Conservation (phyloP, 2,113 vertebrate genomes). For the Saccopteryx bilineata region DNA sequence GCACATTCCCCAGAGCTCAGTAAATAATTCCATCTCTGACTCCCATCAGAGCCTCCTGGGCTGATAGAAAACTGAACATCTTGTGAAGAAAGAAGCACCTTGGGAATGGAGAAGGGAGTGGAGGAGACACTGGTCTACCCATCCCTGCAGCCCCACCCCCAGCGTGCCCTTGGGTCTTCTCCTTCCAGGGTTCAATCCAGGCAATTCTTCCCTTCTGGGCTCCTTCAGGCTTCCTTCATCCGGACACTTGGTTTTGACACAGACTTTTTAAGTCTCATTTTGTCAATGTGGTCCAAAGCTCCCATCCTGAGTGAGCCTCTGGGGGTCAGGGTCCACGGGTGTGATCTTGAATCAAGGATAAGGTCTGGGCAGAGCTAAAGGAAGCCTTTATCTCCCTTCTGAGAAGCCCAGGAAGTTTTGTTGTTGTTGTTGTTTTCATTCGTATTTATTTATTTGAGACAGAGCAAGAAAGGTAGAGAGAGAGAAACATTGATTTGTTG, state of each 20-base stretch:
- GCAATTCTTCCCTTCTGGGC: not conserved
- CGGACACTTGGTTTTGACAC: not conserved
- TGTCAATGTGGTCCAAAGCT: not conserved
- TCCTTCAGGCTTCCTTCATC: not conserved
- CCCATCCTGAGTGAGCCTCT: not conserved
- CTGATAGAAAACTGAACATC: constrained; percentile 41
- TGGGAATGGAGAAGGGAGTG: not conserved
- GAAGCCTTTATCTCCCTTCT: not conserved
- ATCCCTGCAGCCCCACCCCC: not conserved
- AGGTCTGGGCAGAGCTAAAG: not conserved
- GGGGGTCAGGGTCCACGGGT: not conserved
- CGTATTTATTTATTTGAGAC: too few relatives aligned
- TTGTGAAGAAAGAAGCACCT: constrained; percentile 9
- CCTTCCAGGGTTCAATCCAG: too few relatives aligned
- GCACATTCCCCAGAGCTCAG: not conserved
- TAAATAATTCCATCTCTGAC: not conserved
- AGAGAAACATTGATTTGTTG: too few relatives aligned
- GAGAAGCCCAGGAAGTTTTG: not conserved
- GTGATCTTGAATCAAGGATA: not conserved
- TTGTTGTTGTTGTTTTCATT: too few relatives aligned
- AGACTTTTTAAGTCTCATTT: not conserved
- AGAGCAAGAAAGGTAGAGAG: too few relatives aligned
- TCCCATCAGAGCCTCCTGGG: constrained; percentile 53
- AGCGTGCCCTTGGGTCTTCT: not conserved
- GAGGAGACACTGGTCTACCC: not conserved